These are phyloP conservation scores for Tryphoninae sp. DNA, from an alignment of 2,888 invertebrate genomes.

Conservation along the genomic window DNA sequence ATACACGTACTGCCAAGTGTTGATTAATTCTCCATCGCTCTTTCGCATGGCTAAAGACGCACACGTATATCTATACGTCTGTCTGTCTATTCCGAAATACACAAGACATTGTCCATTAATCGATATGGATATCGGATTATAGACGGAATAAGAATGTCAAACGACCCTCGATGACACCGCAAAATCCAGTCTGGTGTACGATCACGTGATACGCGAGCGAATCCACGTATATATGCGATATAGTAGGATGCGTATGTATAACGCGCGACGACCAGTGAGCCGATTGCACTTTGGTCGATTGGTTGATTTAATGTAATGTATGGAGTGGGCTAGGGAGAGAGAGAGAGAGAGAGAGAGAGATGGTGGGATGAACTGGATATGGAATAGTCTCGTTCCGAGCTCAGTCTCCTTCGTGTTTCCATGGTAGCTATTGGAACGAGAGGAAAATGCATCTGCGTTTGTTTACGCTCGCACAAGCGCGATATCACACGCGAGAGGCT, in stretches of 20 bases:
- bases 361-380: neutral
- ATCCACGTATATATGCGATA: neutral
- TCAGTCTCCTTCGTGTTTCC: slow-evolving; percentile 5
- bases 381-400: slow-evolving; percentile 2
- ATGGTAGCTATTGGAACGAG: slow-evolving; percentile 19
- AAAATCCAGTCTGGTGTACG: neutral
- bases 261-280: neutral
- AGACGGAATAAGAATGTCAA: slow-evolving; percentile 9
- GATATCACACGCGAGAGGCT: slow-evolving; percentile 1
- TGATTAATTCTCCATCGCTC: slow-evolving; percentile 30
- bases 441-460: slow-evolving; percentile 59
- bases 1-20: slow-evolving; percentile 10
- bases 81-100: neutral
- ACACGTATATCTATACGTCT: neutral
- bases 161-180: slow-evolving; percentile 8
- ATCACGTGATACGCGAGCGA: neutral
- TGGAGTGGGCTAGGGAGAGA: neutral
- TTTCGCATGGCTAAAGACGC: neutral
- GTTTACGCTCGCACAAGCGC: slow-evolving; percentile 48
- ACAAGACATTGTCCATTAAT: neutral
- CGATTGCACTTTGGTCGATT: slow-evolving; percentile 58
- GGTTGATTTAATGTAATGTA: slow-evolving; percentile 62
- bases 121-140: neutral
- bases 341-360: neutral
- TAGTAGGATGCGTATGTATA: neutral